Evolutionary conservation across 2,113 vertebrate species (phyloP).

Genomic region (Dipodomys spectabilis): DNA sequence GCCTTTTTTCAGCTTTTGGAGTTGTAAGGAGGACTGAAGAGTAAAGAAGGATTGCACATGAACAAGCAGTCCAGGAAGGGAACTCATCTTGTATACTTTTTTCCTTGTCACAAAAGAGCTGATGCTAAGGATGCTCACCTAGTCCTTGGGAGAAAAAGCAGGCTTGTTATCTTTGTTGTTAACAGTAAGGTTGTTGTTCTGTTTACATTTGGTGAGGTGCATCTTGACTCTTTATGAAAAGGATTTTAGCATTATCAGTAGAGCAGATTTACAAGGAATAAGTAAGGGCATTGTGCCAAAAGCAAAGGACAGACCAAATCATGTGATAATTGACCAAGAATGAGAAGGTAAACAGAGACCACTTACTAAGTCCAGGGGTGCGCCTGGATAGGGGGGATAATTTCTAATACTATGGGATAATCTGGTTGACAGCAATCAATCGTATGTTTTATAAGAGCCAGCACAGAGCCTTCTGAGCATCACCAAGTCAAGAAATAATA

Average conservation of each 20-base stretch:
- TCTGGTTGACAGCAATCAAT: neutral
- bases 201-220: neutral
- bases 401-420: neutral
- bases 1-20: constrained; percentile 69
- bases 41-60: neutral
- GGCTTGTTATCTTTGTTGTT: neutral
- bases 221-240: neutral
- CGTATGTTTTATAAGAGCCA: neutral
- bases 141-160: neutral
- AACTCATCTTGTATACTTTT: neutral
- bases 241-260: neutral
- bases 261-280: neutral
- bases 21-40: neutral
- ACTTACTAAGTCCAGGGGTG: neutral
- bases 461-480: neutral
- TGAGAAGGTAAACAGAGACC: neutral
- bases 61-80: neutral
- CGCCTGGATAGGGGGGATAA: neutral
- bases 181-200: neutral
- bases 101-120: neutral
- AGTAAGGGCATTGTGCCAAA: neutral
- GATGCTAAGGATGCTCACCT: neutral
- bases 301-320: neutral
- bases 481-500: neutral
- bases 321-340: neutral